These are phyloP conservation scores for Podilymbus podiceps DNA, from an alignment of 2,113 vertebrate species.

Conservation along the genomic window DNA sequence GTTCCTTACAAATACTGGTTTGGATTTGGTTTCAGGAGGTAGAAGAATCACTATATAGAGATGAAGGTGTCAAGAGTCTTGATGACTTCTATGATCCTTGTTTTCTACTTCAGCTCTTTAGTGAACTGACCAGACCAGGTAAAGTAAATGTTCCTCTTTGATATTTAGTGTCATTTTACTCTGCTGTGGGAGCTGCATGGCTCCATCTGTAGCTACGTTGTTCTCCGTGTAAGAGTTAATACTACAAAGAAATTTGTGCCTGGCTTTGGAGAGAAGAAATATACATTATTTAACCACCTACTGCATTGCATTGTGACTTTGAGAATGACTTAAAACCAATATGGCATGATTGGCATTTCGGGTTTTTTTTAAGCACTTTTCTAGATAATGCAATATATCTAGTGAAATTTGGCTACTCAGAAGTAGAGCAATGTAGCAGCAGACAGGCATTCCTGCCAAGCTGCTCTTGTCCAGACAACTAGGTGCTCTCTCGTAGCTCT, in stretches of 20 bases:
- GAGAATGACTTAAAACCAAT: not conserved
- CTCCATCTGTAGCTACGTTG: not conserved
- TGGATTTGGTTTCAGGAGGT: constrained; percentile 70
- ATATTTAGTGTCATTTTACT: not conserved
- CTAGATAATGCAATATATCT: not conserved
- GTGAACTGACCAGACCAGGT: constrained; percentile 88
- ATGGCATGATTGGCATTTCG: not conserved
- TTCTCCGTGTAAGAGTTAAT: not conserved
- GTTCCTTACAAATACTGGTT: not conserved
- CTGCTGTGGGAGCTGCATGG: not conserved
- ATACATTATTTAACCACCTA: not conserved
- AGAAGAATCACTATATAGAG: constrained; percentile 66
- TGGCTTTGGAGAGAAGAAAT: not conserved
- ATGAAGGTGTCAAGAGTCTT: constrained; percentile 56
- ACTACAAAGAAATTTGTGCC: not conserved
- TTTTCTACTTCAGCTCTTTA: constrained; percentile 92
- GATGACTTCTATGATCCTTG: constrained; percentile 86
- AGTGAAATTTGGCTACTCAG: not conserved
- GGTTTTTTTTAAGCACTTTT: not conserved
- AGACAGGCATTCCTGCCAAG: not conserved
- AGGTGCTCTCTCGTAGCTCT: not conserved
- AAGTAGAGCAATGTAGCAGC: not conserved
- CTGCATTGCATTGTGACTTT: not conserved
- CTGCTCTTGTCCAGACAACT: not conserved
- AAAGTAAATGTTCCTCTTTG: not conserved